Evolutionary conservation across 1,140 invertebrate species (phyloP), one percentile per base, ranked within the genome.

Genomic region (Pogonus chalceus): DNA sequence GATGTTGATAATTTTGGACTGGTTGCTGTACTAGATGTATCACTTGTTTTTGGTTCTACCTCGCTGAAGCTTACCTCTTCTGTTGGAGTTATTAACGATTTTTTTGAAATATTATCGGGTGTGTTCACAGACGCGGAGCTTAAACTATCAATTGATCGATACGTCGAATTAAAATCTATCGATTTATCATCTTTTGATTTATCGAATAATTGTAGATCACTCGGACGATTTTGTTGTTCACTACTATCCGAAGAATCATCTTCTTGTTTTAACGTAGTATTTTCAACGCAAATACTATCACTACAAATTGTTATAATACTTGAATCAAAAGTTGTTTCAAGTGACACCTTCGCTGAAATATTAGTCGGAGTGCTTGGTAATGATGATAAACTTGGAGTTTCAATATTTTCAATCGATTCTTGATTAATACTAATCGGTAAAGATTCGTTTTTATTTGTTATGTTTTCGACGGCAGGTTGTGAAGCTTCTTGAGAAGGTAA

Each of bases 401-500:
- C 14, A 24, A 20, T 16, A 9, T 46, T 20, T 16, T 46, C 39
- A 18, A 9, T 46, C 39, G 18, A 7, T 18, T 20, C 20, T 20
- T 14, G 9, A 18, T 46, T 20, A 2, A 9, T 16, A 16, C 18
- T 14, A 20, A 20, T 35, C 4, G 31, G 31, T 35, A 16, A n/a
- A n/a, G n/a, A 9, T 46, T 46, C 10, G 39, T 46, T 46, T 20
- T 20, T 46, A 20, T 46, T 46, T n/a, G 16, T 46, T n/a, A n/a
- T n/a, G n/a, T n/a, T n/a, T n/a, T 12, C 21, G 20, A 63, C 51
- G 16, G 57, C 54, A 7, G 76, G 75, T 66, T 78, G 74, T 57
- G 68, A 74, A 2, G 78, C 76, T 56, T 76, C 71, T 56, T 78
- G 76, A 1, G 72, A 70, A 12, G 78, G 77, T 39, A 79, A 57